Evolutionary conservation across 92 coral and sea anemone genomes (phyloP).

Genomic region (Phenganax marumi): DNA sequence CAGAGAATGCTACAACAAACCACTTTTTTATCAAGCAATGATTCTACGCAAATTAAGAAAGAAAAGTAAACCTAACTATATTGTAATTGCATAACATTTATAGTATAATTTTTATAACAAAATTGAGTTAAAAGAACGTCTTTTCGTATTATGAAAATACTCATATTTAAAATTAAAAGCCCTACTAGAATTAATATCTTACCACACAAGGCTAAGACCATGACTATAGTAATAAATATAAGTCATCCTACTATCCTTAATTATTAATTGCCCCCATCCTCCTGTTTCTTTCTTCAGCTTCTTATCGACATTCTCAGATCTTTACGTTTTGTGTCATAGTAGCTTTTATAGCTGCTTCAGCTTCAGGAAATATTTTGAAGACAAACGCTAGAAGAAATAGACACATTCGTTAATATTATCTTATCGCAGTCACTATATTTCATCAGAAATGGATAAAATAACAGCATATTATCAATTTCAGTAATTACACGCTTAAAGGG

Average conservation of each 20-base stretch:
- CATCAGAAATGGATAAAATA: too few relatives aligned
- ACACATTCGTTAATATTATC: too few relatives aligned
- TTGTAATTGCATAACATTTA: too few relatives aligned
- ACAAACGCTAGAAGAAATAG: too few relatives aligned
- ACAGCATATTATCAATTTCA: too few relatives aligned
- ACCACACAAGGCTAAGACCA: not conserved
- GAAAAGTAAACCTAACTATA: too few relatives aligned
- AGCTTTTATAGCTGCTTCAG: not conserved
- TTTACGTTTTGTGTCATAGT: conserved; percentile 6
- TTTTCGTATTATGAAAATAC: not conserved
- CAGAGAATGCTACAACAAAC: not conserved
- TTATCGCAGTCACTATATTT: too few relatives aligned
- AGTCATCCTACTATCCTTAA: not conserved
- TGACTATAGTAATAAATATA: not conserved
- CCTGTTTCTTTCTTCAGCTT: not conserved
- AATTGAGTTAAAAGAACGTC: not conserved
- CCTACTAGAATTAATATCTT: not conserved
- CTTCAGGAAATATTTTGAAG: too few relatives aligned
- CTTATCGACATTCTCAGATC: not conserved
- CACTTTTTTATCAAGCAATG: not conserved
- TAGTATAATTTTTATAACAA: not conserved
- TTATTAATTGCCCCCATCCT: not conserved
- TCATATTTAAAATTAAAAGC: not conserved
- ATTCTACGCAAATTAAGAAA: too few relatives aligned
- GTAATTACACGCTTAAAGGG: too few relatives aligned